A percentile compares a stretch with the other conserved stretches of the same genome.
phyloP scores from a whole-genome alignment of 2,888 invertebrate species.

The Pandemis corylana region DNA sequence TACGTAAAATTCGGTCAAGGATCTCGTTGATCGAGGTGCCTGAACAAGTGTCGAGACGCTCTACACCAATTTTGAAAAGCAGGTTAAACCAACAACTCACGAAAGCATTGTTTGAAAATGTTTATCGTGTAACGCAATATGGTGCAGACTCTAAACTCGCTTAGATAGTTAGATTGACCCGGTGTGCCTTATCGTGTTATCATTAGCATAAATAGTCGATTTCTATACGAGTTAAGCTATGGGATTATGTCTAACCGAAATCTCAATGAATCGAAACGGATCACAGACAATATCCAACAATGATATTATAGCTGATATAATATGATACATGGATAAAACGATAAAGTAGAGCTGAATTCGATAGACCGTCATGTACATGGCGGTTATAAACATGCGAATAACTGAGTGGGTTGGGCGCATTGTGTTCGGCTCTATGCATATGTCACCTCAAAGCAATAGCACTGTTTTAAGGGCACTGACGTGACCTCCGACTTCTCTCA shows the following conservation, averaged over 20 bases:
- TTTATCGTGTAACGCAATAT: conserved; percentile 45
- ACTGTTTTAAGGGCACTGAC: conserved; percentile 70
- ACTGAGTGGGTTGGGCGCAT: conserved; percentile 74
- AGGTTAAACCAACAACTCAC: conserved; percentile 58
- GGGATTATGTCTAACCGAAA: conserved; percentile 53
- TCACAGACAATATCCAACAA: not conserved
- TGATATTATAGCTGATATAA: not conserved
- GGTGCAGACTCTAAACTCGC: conserved; percentile 31
- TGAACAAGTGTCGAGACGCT: conserved; percentile 54
- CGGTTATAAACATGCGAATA: conserved; percentile 66
- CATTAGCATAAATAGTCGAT: conserved; percentile 64
- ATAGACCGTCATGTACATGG: conserved; percentile 64
- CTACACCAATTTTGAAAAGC: conserved; percentile 49
- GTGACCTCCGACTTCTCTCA: conserved; percentile 73
- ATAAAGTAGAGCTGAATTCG: conserved; percentile 15
- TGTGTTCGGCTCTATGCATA: conserved; percentile 64
- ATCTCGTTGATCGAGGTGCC: conserved; percentile 52
- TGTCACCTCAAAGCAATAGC: conserved; percentile 56
- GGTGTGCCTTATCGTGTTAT: conserved; percentile 41
- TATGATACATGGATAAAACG: conserved; percentile 12
- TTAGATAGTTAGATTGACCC: conserved; percentile 34
- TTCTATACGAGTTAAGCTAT: conserved; percentile 55
- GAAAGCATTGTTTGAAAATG: conserved; percentile 43
- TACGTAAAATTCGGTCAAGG: conserved; percentile 70
- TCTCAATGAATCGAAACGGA: conserved; percentile 60